Conservation (phyloP, 2,888 invertebrate genomes). For the Bombyx huttoni region DNA sequence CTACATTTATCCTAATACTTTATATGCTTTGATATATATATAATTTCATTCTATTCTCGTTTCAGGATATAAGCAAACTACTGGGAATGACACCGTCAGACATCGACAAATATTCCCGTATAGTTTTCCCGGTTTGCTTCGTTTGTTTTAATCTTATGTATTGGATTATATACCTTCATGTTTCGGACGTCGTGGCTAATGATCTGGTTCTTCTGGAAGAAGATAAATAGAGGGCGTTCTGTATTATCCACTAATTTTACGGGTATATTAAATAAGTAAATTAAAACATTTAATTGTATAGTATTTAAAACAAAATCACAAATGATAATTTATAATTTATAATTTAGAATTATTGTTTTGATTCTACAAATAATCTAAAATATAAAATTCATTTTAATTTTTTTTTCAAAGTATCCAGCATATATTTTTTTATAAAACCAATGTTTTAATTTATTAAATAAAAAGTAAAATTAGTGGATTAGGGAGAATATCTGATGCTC, state of each 20-base stretch:
- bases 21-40: too few relatives aligned
- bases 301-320: not conserved
- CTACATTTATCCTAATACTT: too few relatives aligned
- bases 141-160: conserved; percentile 99
- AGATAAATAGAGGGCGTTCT: conserved; percentile 63
- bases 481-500: conserved; percentile 55
- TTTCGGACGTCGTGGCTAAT: conserved; percentile 95
- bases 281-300: not conserved
- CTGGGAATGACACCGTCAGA: conserved; percentile 95
- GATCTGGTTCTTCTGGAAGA: conserved; percentile 89
- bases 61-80: conserved; percentile 89
- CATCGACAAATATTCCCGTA: conserved; percentile 99
- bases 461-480: conserved; percentile 52
- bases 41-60: conserved; percentile 3
- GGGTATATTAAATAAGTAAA: conserved; percentile 13
- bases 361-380: too few relatives aligned
- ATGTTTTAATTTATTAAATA: conserved; percentile 54
- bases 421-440: too few relatives aligned
- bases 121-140: conserved; percentile 98
- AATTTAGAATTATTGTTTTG: not conserved
- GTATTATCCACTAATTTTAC: conserved; percentile 51
- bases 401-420: too few relatives aligned
- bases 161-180: conserved; percentile 97
- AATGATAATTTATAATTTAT: not conserved
- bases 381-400: not conserved